Conservation (phyloP, 2,888 invertebrate genomes). For the Allophyes oxyacanthae region DNA sequence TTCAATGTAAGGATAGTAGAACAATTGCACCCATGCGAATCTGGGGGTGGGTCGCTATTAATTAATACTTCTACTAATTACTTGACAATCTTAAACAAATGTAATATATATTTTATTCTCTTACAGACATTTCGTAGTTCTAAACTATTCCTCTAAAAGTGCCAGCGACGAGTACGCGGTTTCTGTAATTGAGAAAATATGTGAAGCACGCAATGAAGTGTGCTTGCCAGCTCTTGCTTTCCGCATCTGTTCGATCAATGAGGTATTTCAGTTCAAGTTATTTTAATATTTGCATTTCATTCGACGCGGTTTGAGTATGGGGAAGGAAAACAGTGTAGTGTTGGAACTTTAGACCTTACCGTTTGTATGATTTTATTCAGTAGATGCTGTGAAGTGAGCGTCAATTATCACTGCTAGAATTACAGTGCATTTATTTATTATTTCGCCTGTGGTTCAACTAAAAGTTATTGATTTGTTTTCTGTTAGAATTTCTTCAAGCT, state of each 20-base stretch:
- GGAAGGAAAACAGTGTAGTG: conserved; percentile 8
- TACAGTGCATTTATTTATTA: neutral
- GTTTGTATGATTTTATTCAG: too few relatives aligned
- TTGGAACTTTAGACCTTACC: conserved; percentile 1
- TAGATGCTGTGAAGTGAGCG: neutral
- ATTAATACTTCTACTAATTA: too few relatives aligned
- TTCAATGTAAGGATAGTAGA: too few relatives aligned
- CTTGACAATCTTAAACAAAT: too few relatives aligned
- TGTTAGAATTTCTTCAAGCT: too few relatives aligned
- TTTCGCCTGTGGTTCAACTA: too few relatives aligned
- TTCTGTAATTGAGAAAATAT: conserved; percentile 64
- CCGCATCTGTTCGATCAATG: conserved; percentile 51
- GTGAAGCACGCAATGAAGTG: conserved; percentile 63
- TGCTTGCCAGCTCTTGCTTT: conserved; percentile 62
- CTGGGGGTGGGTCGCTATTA: too few relatives aligned
- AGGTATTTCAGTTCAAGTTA: conserved; percentile 53
- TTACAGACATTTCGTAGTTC: conserved; percentile 44
- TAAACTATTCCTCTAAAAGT: conserved; percentile 55
- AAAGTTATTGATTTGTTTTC: too few relatives aligned
- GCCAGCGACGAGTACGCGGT: conserved; percentile 59
- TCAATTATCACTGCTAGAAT: neutral
- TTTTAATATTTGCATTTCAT: conserved; percentile 53
- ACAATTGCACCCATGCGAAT: too few relatives aligned
- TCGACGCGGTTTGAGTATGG: conserved; percentile 7
- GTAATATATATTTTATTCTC: neutral